Evolutionary conservation across 2,113 vertebrate species (phyloP).

Genomic region (Gnathonemus echidnorhynchus): DNA sequence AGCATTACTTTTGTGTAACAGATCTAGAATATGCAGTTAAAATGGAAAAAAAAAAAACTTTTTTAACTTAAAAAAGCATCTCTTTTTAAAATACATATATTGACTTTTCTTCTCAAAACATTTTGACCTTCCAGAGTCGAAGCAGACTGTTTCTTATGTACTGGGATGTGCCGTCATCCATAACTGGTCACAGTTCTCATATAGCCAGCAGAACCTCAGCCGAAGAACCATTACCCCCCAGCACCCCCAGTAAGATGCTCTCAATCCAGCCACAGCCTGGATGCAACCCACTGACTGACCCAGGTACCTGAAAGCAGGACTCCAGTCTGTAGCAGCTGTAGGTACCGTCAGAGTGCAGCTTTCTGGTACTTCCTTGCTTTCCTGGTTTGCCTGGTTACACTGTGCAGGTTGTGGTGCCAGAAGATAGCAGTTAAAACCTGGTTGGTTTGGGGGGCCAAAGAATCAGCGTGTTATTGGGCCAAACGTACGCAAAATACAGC

Average conservation of each 20-base stretch:
- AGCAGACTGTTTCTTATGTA: not conserved
- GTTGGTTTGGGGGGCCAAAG: not conserved
- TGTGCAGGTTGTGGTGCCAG: not conserved
- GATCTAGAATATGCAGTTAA: not conserved
- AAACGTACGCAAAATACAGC: not conserved
- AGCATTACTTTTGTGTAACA: not conserved
- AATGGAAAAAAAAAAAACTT: not conserved
- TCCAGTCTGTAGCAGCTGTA: not conserved
- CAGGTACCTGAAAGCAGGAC: not conserved
- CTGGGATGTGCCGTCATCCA: not conserved
- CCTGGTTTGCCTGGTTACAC: not conserved
- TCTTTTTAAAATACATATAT: not conserved
- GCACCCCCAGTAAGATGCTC: not conserved
- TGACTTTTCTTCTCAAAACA: not conserved
- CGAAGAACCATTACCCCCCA: not conserved
- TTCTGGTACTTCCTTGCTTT: not conserved
- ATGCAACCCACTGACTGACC: not conserved
- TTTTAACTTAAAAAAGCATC: not conserved
- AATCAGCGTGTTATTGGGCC: not conserved
- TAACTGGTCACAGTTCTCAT: not conserved
- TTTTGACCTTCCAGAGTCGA: not conserved
- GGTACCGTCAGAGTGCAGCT: not conserved
- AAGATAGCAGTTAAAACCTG: not conserved
- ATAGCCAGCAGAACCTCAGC: not conserved
- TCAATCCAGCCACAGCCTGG: not conserved